Evolutionary conservation across 2,113 vertebrate species (phyloP), one percentile per base, ranked within the genome.

Genomic region (Cyanoliseus patagonus): DNA sequence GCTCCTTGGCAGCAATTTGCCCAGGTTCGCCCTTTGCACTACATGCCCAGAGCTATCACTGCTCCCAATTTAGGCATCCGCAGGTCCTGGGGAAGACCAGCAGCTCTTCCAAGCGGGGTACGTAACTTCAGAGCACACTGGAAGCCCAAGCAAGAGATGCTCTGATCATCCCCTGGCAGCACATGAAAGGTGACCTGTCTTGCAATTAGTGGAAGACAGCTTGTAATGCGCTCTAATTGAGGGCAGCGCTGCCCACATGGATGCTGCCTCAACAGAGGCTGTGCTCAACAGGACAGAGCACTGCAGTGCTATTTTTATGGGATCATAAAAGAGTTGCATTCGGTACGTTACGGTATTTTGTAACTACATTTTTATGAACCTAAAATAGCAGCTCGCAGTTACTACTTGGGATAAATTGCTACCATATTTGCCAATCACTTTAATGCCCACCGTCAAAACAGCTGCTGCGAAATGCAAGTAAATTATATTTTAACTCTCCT

Each of bases 331-430:
- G 37, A 77, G 68, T 88, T 76, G 69, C 94, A 61, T 96, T 96
- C 3, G 7, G 76, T 87, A 64, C 6, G 63, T 86, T 87, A 85
- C 19, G 22, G 59, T 87, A 91, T 86, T 88, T 94, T 85, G 79
- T 91, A 92, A 94, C 96, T 95, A 83, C 67, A n/a, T 93, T 97
- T 97, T 97, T 94, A 97, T 93, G 94, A 91, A 94, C 86, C 92
- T 92, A 95, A 97, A 97, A 97, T 72, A 97, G 91, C 64, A 93
- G 86, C 88, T 95, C 18, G 35, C 87, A 93, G 89, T 96, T 93
- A 97, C 97, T 95, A 63, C 88, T 93, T 33, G 81, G 83, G 84
- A 94, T 88, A 96, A 97, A 97, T 97, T 96, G 96, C 95, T 96
- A 69, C 90, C 95, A 89, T 74, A 95, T 97, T 96, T 95, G 81